These are phyloP conservation scores for Apocheima hispidaria DNA, from an alignment of 2,888 invertebrate genomes.

Conservation along the genomic window DNA sequence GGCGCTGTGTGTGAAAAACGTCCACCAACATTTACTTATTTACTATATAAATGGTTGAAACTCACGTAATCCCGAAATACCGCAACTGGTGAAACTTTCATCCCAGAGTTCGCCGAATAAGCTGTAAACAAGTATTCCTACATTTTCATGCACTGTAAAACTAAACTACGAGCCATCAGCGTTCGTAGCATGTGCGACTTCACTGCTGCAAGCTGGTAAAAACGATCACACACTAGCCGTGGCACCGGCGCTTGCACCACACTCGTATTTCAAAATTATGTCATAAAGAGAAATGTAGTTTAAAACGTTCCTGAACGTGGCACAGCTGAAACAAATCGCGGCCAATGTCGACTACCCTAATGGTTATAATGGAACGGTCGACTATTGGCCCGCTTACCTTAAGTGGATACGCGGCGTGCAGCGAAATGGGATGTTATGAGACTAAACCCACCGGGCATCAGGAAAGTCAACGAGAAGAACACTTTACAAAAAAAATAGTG, in stretches of 20 bases:
- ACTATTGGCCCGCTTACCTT: conserved; percentile 63
- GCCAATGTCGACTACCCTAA: conserved; percentile 58
- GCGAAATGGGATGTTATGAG: conserved; percentile 26
- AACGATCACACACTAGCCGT: conserved; percentile 41
- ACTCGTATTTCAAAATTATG: conserved; percentile 67
- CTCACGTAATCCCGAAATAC: no score
- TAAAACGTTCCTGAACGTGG: conserved; percentile 64
- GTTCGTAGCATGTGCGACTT: not conserved
- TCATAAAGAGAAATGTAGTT: conserved; percentile 71
- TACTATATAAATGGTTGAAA: no score
- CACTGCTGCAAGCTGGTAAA: conserved; percentile 31
- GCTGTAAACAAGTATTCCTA: not conserved
- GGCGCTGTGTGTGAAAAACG: no score
- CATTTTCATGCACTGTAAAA: not conserved
- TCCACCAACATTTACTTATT: no score
- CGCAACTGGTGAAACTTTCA: no score
- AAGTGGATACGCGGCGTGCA: conserved; percentile 65
- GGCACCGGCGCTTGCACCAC: conserved; percentile 49
- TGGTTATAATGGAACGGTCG: conserved; percentile 63
- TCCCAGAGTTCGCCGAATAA: not conserved
- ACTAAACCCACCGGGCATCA: conserved; percentile 5
- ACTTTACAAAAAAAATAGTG: not conserved
- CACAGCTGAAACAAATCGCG: conserved; percentile 76
- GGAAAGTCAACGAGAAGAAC: not conserved
- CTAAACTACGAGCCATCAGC: not conserved